Percentiles rank a stretch among this genome's conserved stretches.
Evolutionary conservation across 1,140 invertebrate species (phyloP).

Genomic region (Cylas formicarius): DNA sequence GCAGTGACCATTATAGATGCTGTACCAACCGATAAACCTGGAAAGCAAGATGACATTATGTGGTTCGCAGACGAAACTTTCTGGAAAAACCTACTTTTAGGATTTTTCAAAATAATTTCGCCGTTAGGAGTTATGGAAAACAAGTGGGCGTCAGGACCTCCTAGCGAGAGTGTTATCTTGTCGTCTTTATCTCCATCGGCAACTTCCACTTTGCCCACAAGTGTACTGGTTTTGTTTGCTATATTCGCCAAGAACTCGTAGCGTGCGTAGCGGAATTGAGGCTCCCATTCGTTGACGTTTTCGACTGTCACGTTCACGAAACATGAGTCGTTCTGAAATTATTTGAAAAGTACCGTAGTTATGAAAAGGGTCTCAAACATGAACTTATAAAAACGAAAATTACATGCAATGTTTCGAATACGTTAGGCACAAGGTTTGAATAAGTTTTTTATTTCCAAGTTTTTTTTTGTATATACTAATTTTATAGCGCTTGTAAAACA

Average conservation of each 20-base stretch:
- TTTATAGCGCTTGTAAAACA: too few species aligned
- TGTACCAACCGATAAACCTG: conserved; percentile 8
- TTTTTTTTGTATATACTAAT: too few species aligned
- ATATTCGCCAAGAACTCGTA: conserved; percentile 68
- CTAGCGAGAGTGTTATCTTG: conserved; percentile 57
- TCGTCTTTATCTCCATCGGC: conserved; percentile 76
- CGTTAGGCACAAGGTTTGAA: too few species aligned
- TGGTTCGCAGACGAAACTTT: too few species aligned
- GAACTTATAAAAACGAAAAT: neutral
- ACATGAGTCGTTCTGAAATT: conserved; percentile 64
- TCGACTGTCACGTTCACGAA: conserved; percentile 70
- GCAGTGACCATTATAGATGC: conserved; percentile 53
- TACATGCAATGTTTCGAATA: too few species aligned
- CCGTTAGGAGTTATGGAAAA: conserved; percentile 36
- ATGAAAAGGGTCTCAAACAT: too few species aligned
- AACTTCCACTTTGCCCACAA: conserved; percentile 63
- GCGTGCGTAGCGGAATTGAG: conserved; percentile 75
- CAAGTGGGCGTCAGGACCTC: conserved; percentile 57
- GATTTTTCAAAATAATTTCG: conserved; percentile 30
- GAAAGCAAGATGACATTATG: conserved; percentile 1
- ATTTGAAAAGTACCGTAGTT: too few species aligned
- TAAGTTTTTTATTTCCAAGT: too few species aligned
- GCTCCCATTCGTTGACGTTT: conserved; percentile 90
- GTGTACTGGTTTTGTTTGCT: conserved; percentile 44
- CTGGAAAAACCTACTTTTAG: conserved; percentile 11